A percentile compares a stretch with the other conserved stretches of the same genome.
phyloP scores from a whole-genome alignment of 2,797 vertebrate genomes.

The Mormyrops attenuatus region DNA sequence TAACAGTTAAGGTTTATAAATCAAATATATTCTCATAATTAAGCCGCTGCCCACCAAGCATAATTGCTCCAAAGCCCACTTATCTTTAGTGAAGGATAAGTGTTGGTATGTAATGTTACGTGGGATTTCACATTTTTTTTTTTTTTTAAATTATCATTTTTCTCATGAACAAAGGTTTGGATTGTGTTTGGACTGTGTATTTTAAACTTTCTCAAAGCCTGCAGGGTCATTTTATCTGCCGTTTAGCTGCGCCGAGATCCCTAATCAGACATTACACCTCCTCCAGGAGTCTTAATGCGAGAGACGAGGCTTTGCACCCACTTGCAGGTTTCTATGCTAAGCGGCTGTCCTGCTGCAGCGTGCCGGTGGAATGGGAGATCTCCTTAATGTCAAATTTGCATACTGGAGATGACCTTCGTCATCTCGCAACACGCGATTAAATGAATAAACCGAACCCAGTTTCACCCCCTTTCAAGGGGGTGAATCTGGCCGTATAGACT shows the following conservation, averaged over 20 bases:
- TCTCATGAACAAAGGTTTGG: neutral
- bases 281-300: slow-evolving; percentile 11
- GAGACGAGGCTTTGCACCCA: neutral
- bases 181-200: neutral
- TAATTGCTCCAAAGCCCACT: slow-evolving; percentile 15
- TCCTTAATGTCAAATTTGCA: slow-evolving; percentile 73
- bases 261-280: slow-evolving; percentile 20
- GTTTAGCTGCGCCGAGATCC: slow-evolving; percentile 2
- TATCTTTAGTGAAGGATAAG: slow-evolving; percentile 13
- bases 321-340: slow-evolving; percentile 27
- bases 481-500: slow-evolving; percentile 47
- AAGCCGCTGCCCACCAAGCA: slow-evolving; percentile 18
- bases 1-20: slow-evolving; percentile 28
- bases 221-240: slow-evolving; percentile 5
- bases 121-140: neutral
- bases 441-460: slow-evolving; percentile 27
- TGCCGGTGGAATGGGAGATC: slow-evolving; percentile 53
- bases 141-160: neutral
- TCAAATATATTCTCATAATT: slow-evolving; percentile 36
- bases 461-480: slow-evolving; percentile 48
- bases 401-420: slow-evolving; percentile 58
- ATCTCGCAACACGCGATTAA: slow-evolving; percentile 49
- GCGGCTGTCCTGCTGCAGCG: slow-evolving; percentile 50
- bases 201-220: slow-evolving; percentile 8
- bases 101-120: slow-evolving; percentile 19